A percentile compares a stretch with the other conserved stretches of the same genome.
Evolutionary conservation across 2,113 vertebrate species (phyloP).

Genomic region (Physeter macrocephalus): DNA sequence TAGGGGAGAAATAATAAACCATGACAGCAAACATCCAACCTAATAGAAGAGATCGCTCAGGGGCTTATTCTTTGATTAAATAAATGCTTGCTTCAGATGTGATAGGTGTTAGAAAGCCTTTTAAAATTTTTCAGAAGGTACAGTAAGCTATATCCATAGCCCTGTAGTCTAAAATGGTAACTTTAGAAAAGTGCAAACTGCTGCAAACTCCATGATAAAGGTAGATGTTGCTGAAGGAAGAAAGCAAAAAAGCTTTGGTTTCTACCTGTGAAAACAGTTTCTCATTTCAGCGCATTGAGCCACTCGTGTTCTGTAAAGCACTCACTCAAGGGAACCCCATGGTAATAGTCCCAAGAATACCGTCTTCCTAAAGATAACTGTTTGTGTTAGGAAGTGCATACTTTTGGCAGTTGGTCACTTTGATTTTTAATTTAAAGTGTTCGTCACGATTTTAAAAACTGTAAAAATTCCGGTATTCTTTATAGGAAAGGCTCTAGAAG

Average conservation of each 20-base stretch:
- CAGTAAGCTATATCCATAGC: neutral
- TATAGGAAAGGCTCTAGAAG: neutral
- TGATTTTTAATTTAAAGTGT: neutral
- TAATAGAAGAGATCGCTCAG: neutral
- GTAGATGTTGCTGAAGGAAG: neutral
- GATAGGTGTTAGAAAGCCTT: neutral
- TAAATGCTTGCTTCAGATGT: neutral
- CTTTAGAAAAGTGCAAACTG: neutral
- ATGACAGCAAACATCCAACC: neutral
- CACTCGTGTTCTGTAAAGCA: neutral
- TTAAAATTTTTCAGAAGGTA: neutral
- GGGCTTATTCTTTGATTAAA: conserved; percentile 35
- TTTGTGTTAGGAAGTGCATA: neutral
- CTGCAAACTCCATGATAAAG: neutral
- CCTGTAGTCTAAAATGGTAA: neutral
- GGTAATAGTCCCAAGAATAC: no score
- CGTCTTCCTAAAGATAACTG: no score
- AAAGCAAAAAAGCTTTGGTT: no score
- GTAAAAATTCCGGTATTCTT: neutral
- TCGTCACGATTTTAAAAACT: neutral
- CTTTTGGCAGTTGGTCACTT: neutral
- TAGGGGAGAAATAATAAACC: neutral
- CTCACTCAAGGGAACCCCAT: neutral
- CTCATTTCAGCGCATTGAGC: neutral
- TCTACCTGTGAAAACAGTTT: neutral